Evolutionary conservation across 2,113 vertebrate genomes (phyloP).

Genomic region (Gavia stellata): DNA sequence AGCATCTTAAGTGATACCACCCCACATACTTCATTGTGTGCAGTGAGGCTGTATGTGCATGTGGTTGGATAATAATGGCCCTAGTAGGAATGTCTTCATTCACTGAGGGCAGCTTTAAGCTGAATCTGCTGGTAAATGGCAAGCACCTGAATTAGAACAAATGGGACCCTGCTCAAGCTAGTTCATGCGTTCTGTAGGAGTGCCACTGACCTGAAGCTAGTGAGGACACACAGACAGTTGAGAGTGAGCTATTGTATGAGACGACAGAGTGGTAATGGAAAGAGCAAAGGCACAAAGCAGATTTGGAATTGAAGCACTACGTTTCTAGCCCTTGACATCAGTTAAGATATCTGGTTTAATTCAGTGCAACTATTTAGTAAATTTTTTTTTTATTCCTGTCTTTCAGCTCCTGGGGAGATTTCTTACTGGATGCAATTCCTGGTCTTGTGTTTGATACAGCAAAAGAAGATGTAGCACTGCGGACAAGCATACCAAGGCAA

Average conservation of each 20-base stretch:
- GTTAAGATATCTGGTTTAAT: background rate
- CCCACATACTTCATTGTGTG: background rate
- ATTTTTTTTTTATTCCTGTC: background rate
- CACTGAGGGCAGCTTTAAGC: background rate
- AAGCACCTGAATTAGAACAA: background rate
- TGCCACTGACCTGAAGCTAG: background rate
- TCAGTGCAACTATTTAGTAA: background rate
- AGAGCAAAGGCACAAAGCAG: background rate
- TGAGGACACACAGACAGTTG: background rate
- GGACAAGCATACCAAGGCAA: constrained; percentile 77
- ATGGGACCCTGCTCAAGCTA: background rate
- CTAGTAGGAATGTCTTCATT: background rate
- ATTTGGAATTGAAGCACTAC: background rate
- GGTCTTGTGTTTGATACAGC: constrained; percentile 80
- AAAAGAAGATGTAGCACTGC: constrained; percentile 70
- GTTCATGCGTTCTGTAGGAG: background rate
- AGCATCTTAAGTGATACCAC: background rate
- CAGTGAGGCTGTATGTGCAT: fast-evolving
- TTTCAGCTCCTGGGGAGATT: constrained; percentile 88
- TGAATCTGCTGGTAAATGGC: background rate
- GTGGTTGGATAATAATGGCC: background rate
- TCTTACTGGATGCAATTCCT: constrained; percentile 83
- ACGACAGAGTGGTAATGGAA: background rate
- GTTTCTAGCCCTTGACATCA: background rate
- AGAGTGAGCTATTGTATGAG: background rate